Evolutionary conservation across 2,888 invertebrate species (phyloP), one percentile per base, ranked within the genome.

Genomic region (Phrixothrix hirtus): DNA sequence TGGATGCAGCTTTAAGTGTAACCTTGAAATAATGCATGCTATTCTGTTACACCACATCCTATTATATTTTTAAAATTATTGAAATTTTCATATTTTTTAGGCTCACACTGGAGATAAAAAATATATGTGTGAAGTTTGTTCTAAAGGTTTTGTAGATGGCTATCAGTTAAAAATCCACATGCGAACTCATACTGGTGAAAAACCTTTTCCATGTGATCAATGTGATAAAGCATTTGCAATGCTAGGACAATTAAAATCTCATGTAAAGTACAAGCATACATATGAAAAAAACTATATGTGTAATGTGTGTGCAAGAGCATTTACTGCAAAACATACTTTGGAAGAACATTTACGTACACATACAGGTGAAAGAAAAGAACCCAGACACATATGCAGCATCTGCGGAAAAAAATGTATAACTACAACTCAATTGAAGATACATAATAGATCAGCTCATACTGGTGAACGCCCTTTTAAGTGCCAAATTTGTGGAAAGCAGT

Each of bases 391-490:
- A 4, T 56, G 58, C 12, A 45, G 29, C 16, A 48, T 54, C 13
- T 58, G 58, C 37, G 37, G 47, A 1, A 58, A 58, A 36, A 56
- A 54, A 30, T 58, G 55, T 32, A 42, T 47, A 21, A 58, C 58
- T 4, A 58, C 56, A 16, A 52, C 58, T n/a, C 58, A 58, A 12
- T 29, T 58, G 25, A 53, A 56, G 29, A 41, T 44, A 9, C 58
- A 58, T 27, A 34, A 54, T 6, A 34, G 45, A 35, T 56, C 56
- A n/a, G 50, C 39, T 16, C 58, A 58, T 27, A 58, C 58, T 2
- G 58, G 58, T 2, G 58, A 58, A 43, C 39, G 58, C 12, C 58
- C 58, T 7, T 58, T 47, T 45, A 36, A 36, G 4, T 58, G 58
- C 30, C 31, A 47, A 15, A 31, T 37, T 9, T 58, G 58, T 31